Percentiles rank a stretch among this genome's conserved stretches.
Conservation (phyloP, 1,140 invertebrate genomes). For the Palaemon carinicauda region DNA sequence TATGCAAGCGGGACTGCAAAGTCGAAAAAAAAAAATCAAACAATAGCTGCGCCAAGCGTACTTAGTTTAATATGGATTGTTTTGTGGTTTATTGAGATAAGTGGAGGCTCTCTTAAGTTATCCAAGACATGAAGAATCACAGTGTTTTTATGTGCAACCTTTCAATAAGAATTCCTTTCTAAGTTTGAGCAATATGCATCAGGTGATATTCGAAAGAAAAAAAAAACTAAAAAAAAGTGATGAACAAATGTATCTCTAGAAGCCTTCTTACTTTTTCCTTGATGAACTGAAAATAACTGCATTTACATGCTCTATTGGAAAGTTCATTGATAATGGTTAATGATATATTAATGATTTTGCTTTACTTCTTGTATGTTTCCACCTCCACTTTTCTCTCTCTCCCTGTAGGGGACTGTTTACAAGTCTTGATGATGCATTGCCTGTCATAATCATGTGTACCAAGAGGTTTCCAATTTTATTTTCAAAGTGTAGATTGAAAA, state of each 20-base stretch:
- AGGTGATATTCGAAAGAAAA: no score
- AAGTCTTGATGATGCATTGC: no score
- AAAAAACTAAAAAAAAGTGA: no score
- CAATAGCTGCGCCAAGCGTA: slow-evolving; percentile 54
- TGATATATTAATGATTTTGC: background rate
- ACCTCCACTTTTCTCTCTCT: background rate
- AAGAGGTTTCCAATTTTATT: no score
- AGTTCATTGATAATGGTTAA: background rate
- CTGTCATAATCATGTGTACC: no score
- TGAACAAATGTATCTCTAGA: no score
- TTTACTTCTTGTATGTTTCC: background rate
- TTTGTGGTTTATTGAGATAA: slow-evolving; percentile 40
- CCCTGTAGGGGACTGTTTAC: no score
- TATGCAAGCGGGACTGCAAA: slow-evolving; percentile 55
- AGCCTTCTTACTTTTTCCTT: no score
- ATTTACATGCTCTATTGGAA: background rate
- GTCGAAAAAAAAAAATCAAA: slow-evolving; percentile 54
- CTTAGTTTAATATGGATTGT: slow-evolving; percentile 53
- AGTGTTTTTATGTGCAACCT: background rate
- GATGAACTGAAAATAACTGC: background rate
- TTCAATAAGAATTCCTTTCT: background rate
- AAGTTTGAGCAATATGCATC: no score
- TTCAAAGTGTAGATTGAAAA: no score
- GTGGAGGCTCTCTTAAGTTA: slow-evolving; percentile 15
- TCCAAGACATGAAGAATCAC: background rate